Percentiles rank a stretch among this genome's conserved stretches.
Conservation (phyloP, 2,888 invertebrate genomes). For the Capitulum mitella region DNA sequence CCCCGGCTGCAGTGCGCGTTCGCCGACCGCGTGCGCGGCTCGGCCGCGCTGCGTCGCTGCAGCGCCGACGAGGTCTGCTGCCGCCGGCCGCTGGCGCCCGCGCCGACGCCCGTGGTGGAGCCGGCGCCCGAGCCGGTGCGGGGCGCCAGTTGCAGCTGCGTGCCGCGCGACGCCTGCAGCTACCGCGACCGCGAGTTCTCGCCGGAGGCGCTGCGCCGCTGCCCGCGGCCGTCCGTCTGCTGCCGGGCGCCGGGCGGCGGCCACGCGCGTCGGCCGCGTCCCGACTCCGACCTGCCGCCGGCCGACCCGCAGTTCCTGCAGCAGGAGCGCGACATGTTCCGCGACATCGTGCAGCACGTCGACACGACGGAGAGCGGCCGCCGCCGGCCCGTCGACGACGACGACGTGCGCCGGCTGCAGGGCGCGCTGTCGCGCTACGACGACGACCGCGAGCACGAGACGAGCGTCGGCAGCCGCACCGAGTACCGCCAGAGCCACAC, state of each 20-base stretch:
- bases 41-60: neutral
- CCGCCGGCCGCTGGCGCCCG: neutral
- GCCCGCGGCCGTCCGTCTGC: neutral
- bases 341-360: conserved; percentile 10
- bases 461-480: neutral
- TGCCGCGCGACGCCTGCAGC: neutral
- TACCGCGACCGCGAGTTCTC: neutral
- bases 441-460: neutral
- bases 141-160: neutral
- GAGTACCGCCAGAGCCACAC: neutral
- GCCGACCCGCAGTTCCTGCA: neutral
- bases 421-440: neutral
- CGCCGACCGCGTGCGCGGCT: neutral
- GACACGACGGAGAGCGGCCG: neutral
- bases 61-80: neutral
- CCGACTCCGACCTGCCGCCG: neutral
- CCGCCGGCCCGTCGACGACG: neutral
- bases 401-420: neutral
- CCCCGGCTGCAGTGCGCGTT: neutral
- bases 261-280: neutral
- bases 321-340: neutral
- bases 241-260: neutral
- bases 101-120: neutral
- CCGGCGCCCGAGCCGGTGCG: neutral
- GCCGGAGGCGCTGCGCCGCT: neutral